Conservation (phyloP, 2,888 invertebrate genomes). For the Lamellibrachia columna region DNA sequence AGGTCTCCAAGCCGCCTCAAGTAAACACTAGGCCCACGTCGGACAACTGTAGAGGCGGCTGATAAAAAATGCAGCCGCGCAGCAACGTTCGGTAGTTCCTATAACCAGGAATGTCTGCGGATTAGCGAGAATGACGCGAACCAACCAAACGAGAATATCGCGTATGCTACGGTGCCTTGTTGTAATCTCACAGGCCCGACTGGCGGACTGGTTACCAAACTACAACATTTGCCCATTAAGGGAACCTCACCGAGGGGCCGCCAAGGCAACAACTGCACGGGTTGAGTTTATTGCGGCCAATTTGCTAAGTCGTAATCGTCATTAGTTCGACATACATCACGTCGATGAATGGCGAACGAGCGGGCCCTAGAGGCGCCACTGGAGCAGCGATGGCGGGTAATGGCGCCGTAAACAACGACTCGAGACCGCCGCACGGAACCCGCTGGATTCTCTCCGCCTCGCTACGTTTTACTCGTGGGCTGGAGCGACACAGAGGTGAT, state of each 20-base stretch:
- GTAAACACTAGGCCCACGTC: too few species aligned
- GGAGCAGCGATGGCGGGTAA: not conserved
- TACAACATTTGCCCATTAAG: not conserved
- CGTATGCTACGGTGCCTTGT: not conserved
- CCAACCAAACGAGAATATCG: not conserved
- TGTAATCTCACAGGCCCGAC: not conserved
- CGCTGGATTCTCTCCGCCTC: not conserved
- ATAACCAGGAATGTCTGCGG: not conserved
- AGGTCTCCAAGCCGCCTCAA: too few species aligned
- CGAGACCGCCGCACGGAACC: not conserved
- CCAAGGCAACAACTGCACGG: not conserved
- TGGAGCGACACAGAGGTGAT: not conserved
- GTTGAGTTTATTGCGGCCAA: not conserved
- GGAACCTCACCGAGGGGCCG: not conserved
- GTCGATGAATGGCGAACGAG: not conserved
- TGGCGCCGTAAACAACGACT: not conserved
- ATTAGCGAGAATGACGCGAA: not conserved
- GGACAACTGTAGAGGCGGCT: too few species aligned
- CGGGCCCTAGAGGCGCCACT: not conserved
- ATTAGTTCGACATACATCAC: slow-evolving; percentile 11
- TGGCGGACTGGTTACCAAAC: not conserved
- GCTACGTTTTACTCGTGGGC: not conserved
- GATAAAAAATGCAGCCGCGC: too few species aligned
- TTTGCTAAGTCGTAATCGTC: not conserved
- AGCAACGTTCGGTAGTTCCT: not conserved